Base-by-base conservation (phyloP, 2,888 invertebrate genomes). In the Priocnemis perturbator region DNA sequence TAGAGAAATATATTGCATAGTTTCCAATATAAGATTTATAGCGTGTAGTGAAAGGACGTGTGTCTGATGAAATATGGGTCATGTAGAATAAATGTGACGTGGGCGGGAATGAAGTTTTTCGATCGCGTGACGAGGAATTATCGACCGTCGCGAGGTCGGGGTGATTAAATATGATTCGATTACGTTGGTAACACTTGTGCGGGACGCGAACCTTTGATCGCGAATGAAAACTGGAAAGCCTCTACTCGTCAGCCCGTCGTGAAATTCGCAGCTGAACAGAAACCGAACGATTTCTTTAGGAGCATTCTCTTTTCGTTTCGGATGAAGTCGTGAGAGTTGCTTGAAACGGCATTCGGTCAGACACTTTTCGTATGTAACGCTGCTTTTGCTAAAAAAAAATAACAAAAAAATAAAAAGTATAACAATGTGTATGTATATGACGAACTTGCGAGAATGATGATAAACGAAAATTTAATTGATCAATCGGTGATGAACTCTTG, bases 201-300 rank as follows among this genome's bases (percentile, higher is more conserved):
- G 45, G 21, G 26, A 15, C 19, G 60, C 56, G 50, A 60, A 52
- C 48, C 44, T 45, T 48, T 61, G 50, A 47, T 48, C 55, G 30
- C 57, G n/a, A 17, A 30, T 67, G 79, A 81, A 81, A 81, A 75
- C 81, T 79, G 75, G 75, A 78, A 78, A 79, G 76, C 78, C 78
- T 58, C 20, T 20, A 21, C 47, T 19, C 50, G 19, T 45, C 44
- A 30, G 30, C 26, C 21, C 23, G 26, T 55, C 55, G 26, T 15
- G 55, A 55, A 55, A 55, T 17, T 50, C 50, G 55, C 37, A 37
- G 37, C 37, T 37, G 11, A 37, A 37, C 37, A 37, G 11, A 37
- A 37, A 23, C 23, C 21, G 21, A 11, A 68, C 53, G 50, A 69
- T 60, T 63, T 61, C 61, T 37, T 37, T 37, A 11, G 37, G 11